These are phyloP conservation scores for Leucopsar rothschildi DNA, from an alignment of 2,113 vertebrate species.

Conservation along the genomic window DNA sequence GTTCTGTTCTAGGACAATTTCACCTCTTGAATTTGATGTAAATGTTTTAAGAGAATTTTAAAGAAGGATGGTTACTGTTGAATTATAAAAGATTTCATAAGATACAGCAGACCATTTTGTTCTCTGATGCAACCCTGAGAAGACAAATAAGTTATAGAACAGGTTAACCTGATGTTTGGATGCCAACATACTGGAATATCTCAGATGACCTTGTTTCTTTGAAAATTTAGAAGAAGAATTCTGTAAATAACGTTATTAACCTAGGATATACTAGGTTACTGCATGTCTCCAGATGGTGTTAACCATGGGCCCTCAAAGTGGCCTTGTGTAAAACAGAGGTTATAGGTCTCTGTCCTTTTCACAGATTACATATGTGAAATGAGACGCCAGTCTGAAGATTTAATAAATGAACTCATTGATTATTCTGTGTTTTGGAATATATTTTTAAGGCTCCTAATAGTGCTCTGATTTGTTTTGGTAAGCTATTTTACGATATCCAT, in stretches of 20 bases:
- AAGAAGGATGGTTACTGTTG: background rate
- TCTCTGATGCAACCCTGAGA: background rate
- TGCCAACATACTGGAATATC: background rate
- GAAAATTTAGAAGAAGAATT: background rate
- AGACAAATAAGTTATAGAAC: background rate
- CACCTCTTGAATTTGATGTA: constrained; percentile 24
- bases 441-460: background rate
- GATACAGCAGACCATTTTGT: background rate
- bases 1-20: constrained; percentile 47
- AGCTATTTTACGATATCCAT: background rate
- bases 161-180: background rate
- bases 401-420: background rate
- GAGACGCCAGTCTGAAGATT: background rate
- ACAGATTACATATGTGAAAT: background rate
- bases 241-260: background rate
- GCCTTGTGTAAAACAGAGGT: background rate
- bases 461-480: background rate
- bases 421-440: background rate
- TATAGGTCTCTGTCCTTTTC: background rate
- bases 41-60: background rate
- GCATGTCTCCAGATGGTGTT: background rate
- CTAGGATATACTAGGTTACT: background rate
- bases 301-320: background rate
- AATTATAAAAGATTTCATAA: background rate
- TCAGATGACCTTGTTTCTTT: background rate